Evolutionary conservation across 2,888 invertebrate genomes (phyloP).

Genomic region (Priocnemis perturbator): DNA sequence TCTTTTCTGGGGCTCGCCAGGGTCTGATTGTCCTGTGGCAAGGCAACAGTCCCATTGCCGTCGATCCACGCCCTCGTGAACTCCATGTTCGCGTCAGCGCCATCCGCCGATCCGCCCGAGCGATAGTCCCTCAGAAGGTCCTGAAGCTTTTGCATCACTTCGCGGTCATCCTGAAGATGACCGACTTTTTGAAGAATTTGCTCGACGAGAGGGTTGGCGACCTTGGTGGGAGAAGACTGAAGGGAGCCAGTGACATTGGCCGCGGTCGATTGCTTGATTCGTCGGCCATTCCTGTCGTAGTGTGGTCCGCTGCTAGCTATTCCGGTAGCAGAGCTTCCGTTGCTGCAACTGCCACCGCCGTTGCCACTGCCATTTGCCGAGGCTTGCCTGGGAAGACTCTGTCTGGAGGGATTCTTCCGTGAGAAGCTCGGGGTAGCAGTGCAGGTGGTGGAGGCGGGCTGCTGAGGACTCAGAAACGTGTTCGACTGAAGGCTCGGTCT

Average conservation of each 20-base stretch:
- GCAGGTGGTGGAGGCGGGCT: conserved; percentile 45
- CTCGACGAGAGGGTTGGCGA: conserved; percentile 81
- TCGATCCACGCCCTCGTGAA: conserved; percentile 85
- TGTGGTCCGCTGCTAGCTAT: conserved; percentile 48
- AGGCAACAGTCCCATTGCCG: conserved; percentile 81
- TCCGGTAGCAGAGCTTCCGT: too few species aligned
- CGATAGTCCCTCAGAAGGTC: conserved; percentile 81
- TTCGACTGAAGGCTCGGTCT: conserved; percentile 79
- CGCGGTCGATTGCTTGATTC: conserved; percentile 64
- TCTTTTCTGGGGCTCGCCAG: conserved; percentile 77
- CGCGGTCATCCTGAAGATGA: conserved; percentile 84
- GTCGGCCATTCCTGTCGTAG: conserved; percentile 76
- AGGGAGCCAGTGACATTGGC: conserved; percentile 69
- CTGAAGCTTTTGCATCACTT: conserved; percentile 86
- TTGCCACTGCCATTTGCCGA: conserved; percentile 68
- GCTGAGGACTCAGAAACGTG: conserved; percentile 77
- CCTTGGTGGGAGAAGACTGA: conserved; percentile 81
- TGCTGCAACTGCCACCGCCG: too few species aligned
- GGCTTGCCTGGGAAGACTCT: conserved; percentile 75
- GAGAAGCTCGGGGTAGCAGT: conserved; percentile 67
- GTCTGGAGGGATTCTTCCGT: conserved; percentile 73
- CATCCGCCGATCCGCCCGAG: conserved; percentile 64
- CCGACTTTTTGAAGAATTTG: conserved; percentile 85
- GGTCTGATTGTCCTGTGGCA: conserved; percentile 68
- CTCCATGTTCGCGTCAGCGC: conserved; percentile 81